Conservation (phyloP, 2,888 invertebrate genomes). For the Melieria omissa region DNA sequence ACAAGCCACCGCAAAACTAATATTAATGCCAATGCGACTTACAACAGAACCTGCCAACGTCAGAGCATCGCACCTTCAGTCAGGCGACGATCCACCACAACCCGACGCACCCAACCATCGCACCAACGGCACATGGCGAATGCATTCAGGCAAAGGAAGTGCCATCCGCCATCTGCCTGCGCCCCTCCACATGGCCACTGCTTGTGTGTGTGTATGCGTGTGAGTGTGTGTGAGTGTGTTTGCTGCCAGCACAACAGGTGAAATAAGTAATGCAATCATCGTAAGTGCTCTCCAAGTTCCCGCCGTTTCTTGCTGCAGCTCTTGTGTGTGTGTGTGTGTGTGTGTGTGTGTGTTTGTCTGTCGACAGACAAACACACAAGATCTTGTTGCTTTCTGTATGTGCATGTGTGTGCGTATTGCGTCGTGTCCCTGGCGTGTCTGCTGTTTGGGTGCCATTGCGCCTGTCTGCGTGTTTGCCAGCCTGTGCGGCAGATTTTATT, state of each 20-base stretch:
- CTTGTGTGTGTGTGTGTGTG: background rate
- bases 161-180: background rate
- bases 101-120: too few relatives aligned
- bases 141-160: background rate
- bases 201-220: background rate
- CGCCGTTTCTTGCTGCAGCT: too few relatives aligned
- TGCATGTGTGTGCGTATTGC: too few relatives aligned
- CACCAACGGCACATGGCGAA: background rate
- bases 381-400: too few relatives aligned
- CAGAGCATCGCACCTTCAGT: too few relatives aligned
- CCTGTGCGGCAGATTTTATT: background rate
- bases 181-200: background rate
- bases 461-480: too few relatives aligned
- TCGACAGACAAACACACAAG: too few relatives aligned
- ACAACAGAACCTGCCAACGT: too few relatives aligned
- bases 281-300: constrained; percentile 40
- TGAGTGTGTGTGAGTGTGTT: background rate
- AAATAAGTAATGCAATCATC: constrained; percentile 42
- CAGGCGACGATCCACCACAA: too few relatives aligned
- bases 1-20: constrained; percentile 26
- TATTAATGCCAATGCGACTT: background rate
- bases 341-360: background rate
- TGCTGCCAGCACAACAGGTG: background rate
- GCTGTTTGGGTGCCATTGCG: too few relatives aligned
- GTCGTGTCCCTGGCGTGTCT: background rate